Evolutionary conservation across 30 jellyfish, hydroid and myxozoan species (phyloP).

Genomic region (Phacellophora camtschatica): DNA sequence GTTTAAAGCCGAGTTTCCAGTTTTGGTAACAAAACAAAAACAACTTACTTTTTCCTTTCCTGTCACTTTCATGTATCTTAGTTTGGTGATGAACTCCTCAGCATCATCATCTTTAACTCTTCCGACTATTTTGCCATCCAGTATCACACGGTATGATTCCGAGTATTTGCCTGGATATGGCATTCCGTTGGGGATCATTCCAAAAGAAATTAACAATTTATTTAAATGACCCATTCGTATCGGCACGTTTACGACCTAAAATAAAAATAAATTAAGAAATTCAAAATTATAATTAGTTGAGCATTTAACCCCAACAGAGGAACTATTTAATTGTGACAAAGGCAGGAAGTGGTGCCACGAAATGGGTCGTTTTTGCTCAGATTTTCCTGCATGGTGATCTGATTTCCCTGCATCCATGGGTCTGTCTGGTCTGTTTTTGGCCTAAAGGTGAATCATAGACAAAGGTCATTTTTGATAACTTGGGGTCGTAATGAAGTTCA

Average conservation of each 20-base stretch:
- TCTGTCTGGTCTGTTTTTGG: no score
- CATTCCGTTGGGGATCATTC: conserved; percentile 75
- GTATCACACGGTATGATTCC: conserved; percentile 67
- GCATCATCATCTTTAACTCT: conserved; percentile 68
- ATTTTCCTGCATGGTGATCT: no score
- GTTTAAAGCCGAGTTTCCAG: neutral
- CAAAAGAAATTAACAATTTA: conserved; percentile 70
- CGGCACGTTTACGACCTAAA: conserved; percentile 77
- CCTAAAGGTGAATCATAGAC: no score
- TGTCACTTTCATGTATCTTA: conserved; percentile 71
- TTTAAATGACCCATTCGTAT: conserved; percentile 57
- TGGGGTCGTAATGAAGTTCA: no score
- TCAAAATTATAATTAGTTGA: no score
- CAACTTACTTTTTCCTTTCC: conserved; percentile 66
- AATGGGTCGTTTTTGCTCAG: no score
- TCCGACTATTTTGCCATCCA: conserved; percentile 98
- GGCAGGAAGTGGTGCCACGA: no score
- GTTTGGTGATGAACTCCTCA: conserved; percentile 49
- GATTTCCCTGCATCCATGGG: no score
- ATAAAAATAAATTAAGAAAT: neutral
- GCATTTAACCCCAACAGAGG: no score
- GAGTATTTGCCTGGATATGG: conserved; percentile 52
- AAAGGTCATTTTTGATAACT: no score
- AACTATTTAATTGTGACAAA: no score
- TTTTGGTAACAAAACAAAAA: neutral